A percentile compares a stretch with the other conserved stretches of the same genome.
phyloP scores from a whole-genome alignment of 2,113 vertebrate genomes.

The Piliocolobus tephrosceles region DNA sequence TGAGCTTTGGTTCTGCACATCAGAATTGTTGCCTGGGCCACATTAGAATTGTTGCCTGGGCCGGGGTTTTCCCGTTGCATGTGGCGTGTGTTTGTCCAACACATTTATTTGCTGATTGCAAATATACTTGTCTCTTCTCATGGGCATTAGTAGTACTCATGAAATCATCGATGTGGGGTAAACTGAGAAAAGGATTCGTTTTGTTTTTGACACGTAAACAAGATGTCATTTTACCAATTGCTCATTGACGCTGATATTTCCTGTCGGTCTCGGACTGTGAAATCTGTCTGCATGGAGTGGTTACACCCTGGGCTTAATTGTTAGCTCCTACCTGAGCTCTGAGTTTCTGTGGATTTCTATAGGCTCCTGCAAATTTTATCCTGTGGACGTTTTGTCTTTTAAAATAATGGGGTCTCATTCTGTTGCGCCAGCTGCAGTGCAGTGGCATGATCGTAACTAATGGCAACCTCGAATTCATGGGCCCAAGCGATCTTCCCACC shows the following conservation, averaged over 20 bases:
- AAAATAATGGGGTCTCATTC: too few relatives aligned
- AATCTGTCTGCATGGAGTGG: not conserved
- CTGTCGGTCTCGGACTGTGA: not conserved
- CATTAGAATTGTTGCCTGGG: accelerated
- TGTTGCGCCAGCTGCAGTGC: too few relatives aligned
- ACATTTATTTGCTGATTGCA: not conserved
- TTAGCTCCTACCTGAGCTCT: not conserved
- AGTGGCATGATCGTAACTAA: too few relatives aligned
- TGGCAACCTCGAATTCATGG: too few relatives aligned
- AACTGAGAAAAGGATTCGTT: not conserved
- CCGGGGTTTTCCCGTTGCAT: accelerated
- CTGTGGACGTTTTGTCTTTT: not conserved
- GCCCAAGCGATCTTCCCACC: too few relatives aligned
- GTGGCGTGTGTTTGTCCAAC: not conserved
- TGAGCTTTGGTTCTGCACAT: not conserved
- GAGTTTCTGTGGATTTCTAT: not conserved
- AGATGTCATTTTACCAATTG: not conserved
- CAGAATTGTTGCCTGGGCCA: accelerated
- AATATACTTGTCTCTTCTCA: not conserved
- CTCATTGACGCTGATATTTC: not conserved
- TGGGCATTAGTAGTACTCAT: not conserved
- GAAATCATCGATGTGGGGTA: not conserved
- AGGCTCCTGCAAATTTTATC: not conserved
- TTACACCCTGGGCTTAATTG: not conserved
- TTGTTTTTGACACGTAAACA: not conserved